These are phyloP conservation scores for Phallusia fumigata DNA, from an alignment of 23 tunicate species.

Conservation along the genomic window DNA sequence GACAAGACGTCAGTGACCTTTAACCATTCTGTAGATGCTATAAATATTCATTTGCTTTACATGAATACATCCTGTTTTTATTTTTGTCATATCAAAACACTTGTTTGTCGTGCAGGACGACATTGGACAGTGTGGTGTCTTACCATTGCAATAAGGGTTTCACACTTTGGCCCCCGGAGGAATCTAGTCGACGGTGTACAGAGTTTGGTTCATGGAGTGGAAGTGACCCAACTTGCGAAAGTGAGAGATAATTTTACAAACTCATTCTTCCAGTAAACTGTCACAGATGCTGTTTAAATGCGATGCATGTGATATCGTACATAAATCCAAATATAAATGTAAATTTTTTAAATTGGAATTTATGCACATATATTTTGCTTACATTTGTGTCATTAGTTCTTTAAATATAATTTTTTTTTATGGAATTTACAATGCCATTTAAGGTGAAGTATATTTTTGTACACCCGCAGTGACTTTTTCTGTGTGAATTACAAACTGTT, in stretches of 20 bases:
- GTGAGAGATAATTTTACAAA: constrained; percentile 25
- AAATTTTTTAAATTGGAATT: too few relatives aligned
- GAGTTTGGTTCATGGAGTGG: constrained; percentile 89
- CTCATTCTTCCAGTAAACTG: too few relatives aligned
- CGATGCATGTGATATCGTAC: too few relatives aligned
- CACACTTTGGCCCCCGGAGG: constrained; percentile 32
- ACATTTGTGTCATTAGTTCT: too few relatives aligned
- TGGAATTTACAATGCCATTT: too few relatives aligned
- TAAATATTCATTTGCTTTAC: background rate
- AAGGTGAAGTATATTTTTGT: too few relatives aligned
- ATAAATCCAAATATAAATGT: too few relatives aligned
- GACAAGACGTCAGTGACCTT: constrained; percentile 32
- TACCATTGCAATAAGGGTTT: constrained; percentile 77
- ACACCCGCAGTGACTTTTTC: too few relatives aligned
- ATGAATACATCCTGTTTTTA: too few relatives aligned
- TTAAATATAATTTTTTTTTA: too few relatives aligned
- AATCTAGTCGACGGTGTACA: constrained; percentile 39
- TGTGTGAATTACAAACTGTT: background rate
- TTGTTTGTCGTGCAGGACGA: constrained; percentile 30
- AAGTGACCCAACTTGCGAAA: constrained; percentile 45
- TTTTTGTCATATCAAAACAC: background rate
- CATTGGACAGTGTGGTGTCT: constrained; percentile 38
- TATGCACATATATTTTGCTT: too few relatives aligned
- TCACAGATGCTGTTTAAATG: too few relatives aligned
- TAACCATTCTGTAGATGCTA: background rate